Conservation (phyloP, 2,113 vertebrate species). For the Eonycteris spelaea region DNA sequence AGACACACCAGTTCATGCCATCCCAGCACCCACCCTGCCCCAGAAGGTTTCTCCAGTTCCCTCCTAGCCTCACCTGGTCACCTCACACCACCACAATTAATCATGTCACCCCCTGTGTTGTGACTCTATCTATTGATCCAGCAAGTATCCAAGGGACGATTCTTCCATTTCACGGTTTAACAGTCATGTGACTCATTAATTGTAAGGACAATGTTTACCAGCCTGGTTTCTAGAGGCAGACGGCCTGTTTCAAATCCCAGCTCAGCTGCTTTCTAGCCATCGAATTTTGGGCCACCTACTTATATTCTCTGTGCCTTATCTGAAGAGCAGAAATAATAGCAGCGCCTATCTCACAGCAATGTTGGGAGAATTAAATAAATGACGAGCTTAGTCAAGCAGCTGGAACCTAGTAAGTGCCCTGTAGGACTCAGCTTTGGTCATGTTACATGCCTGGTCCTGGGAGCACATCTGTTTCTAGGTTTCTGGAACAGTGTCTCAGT, state of each 20-base stretch:
- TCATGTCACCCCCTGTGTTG: background rate
- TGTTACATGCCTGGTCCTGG: accelerated
- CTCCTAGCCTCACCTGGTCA: background rate
- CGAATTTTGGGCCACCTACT: background rate
- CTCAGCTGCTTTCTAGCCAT: background rate
- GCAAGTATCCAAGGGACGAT: background rate
- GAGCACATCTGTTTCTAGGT: background rate
- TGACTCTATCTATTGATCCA: background rate
- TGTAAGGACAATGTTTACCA: background rate
- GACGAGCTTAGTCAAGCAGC: background rate
- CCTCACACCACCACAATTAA: background rate
- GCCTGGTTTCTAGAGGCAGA: background rate
- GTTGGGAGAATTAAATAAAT: background rate
- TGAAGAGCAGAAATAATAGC: background rate
- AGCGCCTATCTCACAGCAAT: background rate
- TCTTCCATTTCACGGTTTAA: background rate
- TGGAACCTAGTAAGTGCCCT: background rate
- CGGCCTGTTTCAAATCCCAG: background rate
- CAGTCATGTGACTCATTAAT: background rate
- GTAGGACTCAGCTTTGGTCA: background rate
- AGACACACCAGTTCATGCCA: no score
- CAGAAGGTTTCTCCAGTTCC: no score
- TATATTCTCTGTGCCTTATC: background rate
- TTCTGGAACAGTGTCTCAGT: background rate
- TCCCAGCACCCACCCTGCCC: background rate